A percentile compares a stretch with the other conserved stretches of the same genome.
Conservation (phyloP, 2,888 invertebrate genomes). For the Cremastinae sp. region DNA sequence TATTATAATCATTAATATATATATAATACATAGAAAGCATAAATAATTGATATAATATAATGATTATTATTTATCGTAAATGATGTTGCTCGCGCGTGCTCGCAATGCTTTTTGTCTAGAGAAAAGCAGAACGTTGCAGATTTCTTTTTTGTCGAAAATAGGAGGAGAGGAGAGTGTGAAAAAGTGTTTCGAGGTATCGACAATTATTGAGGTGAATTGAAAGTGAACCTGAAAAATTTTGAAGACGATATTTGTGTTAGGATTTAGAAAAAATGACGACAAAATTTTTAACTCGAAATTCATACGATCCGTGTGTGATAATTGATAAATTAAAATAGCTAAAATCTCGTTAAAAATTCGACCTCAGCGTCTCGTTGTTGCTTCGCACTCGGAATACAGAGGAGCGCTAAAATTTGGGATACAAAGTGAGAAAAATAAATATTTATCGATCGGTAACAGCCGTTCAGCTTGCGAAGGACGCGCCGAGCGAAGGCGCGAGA, state of each 20-base stretch:
- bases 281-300: no score
- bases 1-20: conserved; percentile 30
- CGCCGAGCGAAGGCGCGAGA: conserved; percentile 14
- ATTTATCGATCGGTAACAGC: conserved; percentile 48
- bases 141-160: background rate
- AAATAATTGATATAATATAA: conserved; percentile 41
- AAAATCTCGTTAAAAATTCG: no score
- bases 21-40: conserved; percentile 31
- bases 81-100: conserved; percentile 57
- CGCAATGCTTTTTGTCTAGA: conserved; percentile 59
- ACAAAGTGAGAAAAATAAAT: no score
- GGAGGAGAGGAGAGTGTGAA: background rate
- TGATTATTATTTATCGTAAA: conserved; percentile 26
- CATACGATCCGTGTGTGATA: no score
- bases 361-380: no score
- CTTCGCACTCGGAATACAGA: no score
- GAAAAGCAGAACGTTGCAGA: conserved; percentile 51
- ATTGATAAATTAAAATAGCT: no score
- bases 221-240: conserved; percentile 17
- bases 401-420: no score
- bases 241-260: conserved; percentile 36
- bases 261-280: no score
- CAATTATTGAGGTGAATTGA: conserved; percentile 26
- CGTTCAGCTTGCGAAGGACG: conserved; percentile 18
- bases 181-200: no score